A percentile compares a stretch with the other conserved stretches of the same genome.
Evolutionary conservation across 2,797 vertebrate species (phyloP).

Genomic region (Brachyalestes nurse): DNA sequence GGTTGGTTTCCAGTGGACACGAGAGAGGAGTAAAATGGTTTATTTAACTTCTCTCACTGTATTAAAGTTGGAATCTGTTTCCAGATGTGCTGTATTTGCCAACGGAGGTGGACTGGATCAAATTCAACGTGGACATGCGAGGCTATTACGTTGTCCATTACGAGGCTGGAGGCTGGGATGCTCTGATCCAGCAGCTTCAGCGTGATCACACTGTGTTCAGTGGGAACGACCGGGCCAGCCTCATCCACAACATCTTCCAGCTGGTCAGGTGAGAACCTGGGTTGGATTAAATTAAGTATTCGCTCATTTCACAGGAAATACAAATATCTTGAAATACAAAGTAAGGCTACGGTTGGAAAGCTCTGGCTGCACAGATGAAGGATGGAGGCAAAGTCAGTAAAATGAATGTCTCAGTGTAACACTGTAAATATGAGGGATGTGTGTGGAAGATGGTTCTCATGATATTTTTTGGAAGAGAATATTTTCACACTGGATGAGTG

Average conservation of each 20-base stretch:
- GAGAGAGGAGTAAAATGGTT: not conserved
- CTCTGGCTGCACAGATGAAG: too few species aligned
- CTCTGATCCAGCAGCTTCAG: constrained; percentile 80
- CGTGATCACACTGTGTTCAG: constrained; percentile 80
- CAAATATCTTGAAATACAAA: too few species aligned
- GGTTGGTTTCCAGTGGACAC: constrained; percentile 68
- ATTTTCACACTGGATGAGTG: too few species aligned
- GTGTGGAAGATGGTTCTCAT: too few species aligned
- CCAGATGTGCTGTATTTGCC: constrained; percentile 85
- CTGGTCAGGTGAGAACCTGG: constrained; percentile 83
- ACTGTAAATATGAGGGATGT: too few species aligned
- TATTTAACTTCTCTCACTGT: not conserved
- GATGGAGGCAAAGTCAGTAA: too few species aligned
- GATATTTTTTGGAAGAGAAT: too few species aligned
- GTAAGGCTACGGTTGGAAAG: too few species aligned
- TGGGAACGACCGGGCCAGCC: constrained; percentile 88
- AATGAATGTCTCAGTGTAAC: too few species aligned
- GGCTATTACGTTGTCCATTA: constrained; percentile 96
- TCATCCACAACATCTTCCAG: constrained; percentile 90
- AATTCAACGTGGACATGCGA: constrained; percentile 91
- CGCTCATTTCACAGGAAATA: too few species aligned
- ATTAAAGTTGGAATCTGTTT: not conserved
- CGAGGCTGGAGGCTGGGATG: constrained; percentile 82
- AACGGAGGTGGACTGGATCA: constrained; percentile 88
- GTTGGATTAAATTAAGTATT: too few species aligned